Evolutionary conservation across 2,113 vertebrate species (phyloP), one percentile per base, ranked within the genome.

Genomic region (Entelurus aequoreus): DNA sequence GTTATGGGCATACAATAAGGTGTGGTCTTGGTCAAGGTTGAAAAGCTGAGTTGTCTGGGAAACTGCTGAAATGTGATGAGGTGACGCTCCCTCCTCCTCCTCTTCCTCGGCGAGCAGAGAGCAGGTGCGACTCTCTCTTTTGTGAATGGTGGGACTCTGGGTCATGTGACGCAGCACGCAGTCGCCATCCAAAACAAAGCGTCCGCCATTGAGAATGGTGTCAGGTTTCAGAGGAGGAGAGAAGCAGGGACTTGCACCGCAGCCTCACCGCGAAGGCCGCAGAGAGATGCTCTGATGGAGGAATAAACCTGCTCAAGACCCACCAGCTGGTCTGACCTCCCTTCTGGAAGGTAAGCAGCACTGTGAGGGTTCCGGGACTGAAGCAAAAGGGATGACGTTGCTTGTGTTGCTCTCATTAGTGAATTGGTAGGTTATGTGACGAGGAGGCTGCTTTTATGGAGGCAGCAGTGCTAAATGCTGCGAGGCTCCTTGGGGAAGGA

Each of bases 191-290:
- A 89, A 87, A 92, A 89, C 87, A 90, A 82, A 87, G 81, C 87
- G 84, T 87, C 28, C 76, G 74, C 65, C 73, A 82, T 83, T 77
- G 88, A 90, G 28, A 84, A 92, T 89, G 88, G 89, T 84, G 87
- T 87, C 82, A 85, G 81, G 74, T 75, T 84, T 79, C 73, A 72
- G 48, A 64, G 80, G 72, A 67, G 63, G 53, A 74, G 75, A 80
- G 74, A 65, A 68, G 28, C 12, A 63, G 60, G 37, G 54, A 19
- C 0, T 19, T 10, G 40, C 28, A 28, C 28, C 28, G 28, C 28
- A 28, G 28, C 3, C 2, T 28, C 28, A 3, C 3, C 28, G 3
- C 28, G 28, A 28, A 10, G 40, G 54, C n/a, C 16, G 9, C n/a
- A 4, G n/a, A n/a, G 68, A 52, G 52, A 61, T 51, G 70, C 68